Evolutionary conservation across 2,888 invertebrate species (phyloP), one percentile per base, ranked within the genome.

Genomic region (Plagodis dolabraria): DNA sequence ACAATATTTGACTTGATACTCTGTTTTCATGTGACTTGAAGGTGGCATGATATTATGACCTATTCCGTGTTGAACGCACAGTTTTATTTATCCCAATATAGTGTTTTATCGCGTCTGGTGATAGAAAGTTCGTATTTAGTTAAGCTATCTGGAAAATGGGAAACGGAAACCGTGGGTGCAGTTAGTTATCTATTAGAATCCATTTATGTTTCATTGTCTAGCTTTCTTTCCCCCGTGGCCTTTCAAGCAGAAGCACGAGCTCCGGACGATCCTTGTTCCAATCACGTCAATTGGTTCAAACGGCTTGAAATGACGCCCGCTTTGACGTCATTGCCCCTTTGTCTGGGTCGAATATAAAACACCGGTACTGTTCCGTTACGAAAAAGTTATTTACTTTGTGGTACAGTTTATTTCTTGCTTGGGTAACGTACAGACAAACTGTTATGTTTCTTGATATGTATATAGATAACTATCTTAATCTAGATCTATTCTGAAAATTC

Each of bases 251-350:
- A 47, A 60, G 36, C 55, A 57, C 59, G 59, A 53, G 40, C 45
- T 56, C 38, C 47, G 63, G 53, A 65, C 64, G 69, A 60, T 67
- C 75, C 75, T 75, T 75, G 74, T 67, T 63, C 72, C 76, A 86
- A 87, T 89, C 87, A 85, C 87, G 87, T 86, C 90, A 91, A 90
- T 92, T 92, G 88, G 76, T 81, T 80, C 83, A 86, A 88, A 86
- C 81, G 84, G 76, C 78, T 70, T 68, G 74, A 76, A 79, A 80
- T 90, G 89, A 90, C 89, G 89, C 72, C 68, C 74, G 82, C 62
- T 55, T 75, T 89, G 89, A 91, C 92, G 92, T 91, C 90, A 91
- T 75, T 60, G 72, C 79, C 82, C 77, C 85, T 82, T 84, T 83
- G 83, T 84, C 79, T 80, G 82, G 71, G 79, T 79, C 77, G 69